Percentiles rank a stretch among this genome's conserved stretches.
These are phyloP conservation scores for Apamea anceps DNA, from an alignment of 2,888 invertebrate genomes.

Conservation along the genomic window DNA sequence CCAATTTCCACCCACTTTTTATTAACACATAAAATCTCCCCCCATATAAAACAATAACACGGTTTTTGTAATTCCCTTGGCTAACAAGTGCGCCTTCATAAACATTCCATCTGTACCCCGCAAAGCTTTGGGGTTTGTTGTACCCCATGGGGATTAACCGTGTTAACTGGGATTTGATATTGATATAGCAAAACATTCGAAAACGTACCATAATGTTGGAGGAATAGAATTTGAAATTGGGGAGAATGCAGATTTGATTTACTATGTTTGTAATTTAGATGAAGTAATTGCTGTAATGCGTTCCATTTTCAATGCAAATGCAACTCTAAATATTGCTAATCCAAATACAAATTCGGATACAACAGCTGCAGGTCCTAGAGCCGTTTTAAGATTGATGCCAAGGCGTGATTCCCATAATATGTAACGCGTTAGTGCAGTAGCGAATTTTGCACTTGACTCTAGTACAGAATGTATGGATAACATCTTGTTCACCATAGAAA, in stretches of 20 bases:
- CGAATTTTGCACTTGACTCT: slow-evolving; percentile 88
- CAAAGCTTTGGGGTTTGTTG: slow-evolving; percentile 84
- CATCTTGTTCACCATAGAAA: slow-evolving; percentile 82
- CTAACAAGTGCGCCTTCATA: slow-evolving; percentile 88
- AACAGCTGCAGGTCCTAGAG: slow-evolving; percentile 26
- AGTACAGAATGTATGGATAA: slow-evolving; percentile 77
- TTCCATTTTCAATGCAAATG: slow-evolving; percentile 51
- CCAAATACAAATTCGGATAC: slow-evolving; percentile 49
- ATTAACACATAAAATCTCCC: slow-evolving; percentile 87
- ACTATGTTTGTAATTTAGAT: slow-evolving; percentile 64
- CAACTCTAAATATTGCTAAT: slow-evolving; percentile 37
- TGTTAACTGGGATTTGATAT: slow-evolving; percentile 84
- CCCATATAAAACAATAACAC: slow-evolving; percentile 86
- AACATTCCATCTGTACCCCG: slow-evolving; percentile 86
- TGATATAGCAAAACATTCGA: slow-evolving; percentile 67
- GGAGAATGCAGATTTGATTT: slow-evolving; percentile 47
- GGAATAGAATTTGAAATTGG: slow-evolving; percentile 61
- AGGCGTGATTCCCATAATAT: slow-evolving; percentile 89
- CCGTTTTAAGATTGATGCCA: slow-evolving; percentile 62
- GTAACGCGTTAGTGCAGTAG: slow-evolving; percentile 82
- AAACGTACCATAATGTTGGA: slow-evolving; percentile 55
- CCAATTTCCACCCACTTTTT: slow-evolving; percentile 84
- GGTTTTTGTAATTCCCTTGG: slow-evolving; percentile 86
- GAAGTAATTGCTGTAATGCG: slow-evolving; percentile 70
- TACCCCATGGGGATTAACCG: slow-evolving; percentile 81